A percentile compares a stretch with the other conserved stretches of the same genome.
phyloP scores from a whole-genome alignment of 2,113 vertebrate species.

The Pelvicachromis taeniatus region DNA sequence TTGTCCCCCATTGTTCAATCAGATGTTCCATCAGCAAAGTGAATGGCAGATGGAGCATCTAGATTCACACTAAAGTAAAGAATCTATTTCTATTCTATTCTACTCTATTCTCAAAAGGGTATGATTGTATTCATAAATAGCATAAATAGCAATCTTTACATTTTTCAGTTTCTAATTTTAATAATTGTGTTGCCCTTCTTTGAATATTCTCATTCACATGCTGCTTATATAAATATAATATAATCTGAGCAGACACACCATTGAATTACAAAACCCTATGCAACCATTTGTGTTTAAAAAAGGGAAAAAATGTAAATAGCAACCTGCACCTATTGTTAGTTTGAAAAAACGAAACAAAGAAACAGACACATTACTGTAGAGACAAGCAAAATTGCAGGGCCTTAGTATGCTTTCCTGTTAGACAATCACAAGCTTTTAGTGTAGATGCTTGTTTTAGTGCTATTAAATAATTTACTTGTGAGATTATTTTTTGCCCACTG shows the following conservation, averaged over 20 bases:
- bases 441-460: slow-evolving; percentile 48
- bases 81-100: neutral
- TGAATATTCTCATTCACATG: neutral
- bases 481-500: slow-evolving; percentile 60
- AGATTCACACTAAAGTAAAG: neutral
- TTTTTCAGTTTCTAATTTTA: neutral
- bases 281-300: neutral
- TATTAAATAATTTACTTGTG: slow-evolving; percentile 85
- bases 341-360: neutral
- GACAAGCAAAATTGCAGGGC: neutral
- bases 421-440: slow-evolving; percentile 78
- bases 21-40: neutral
- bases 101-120: neutral
- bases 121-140: neutral
- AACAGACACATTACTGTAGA: neutral
- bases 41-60: neutral
- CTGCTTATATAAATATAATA: neutral
- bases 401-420: slow-evolving; percentile 26
- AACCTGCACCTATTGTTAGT: neutral
- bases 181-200: neutral
- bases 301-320: neutral
- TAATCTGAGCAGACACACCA: neutral
- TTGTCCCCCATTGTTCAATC: neutral
- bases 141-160: neutral
- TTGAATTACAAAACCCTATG: neutral